phyloP scores from a whole-genome alignment of 2,888 invertebrate species.

The Adela reaumurella region DNA sequence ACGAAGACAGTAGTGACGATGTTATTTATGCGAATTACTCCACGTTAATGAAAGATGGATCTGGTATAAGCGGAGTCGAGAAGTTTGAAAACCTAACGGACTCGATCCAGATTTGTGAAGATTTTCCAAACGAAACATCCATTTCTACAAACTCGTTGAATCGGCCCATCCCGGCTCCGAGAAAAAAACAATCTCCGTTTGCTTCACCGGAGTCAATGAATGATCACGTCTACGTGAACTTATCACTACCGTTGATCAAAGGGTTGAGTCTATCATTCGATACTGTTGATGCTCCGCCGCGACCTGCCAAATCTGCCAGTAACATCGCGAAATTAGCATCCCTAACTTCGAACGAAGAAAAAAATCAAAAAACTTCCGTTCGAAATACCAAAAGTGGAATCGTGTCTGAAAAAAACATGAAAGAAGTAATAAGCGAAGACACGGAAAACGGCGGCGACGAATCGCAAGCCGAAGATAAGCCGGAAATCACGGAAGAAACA shows the following conservation, averaged over 20 bases:
- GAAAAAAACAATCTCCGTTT: slow-evolving; percentile 40
- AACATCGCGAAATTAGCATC: slow-evolving; percentile 22
- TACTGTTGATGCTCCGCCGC: slow-evolving; percentile 32
- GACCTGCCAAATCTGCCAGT: slow-evolving; percentile 35
- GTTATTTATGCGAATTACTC: slow-evolving; percentile 47
- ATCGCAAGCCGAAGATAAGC: slow-evolving; percentile 15
- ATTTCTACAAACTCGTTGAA: slow-evolving; percentile 47
- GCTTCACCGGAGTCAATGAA: slow-evolving; percentile 33
- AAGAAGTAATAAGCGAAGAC: slow-evolving; percentile 8
- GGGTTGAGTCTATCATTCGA: slow-evolving; percentile 26
- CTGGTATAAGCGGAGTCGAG: slow-evolving; percentile 39
- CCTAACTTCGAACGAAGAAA: slow-evolving; percentile 7
- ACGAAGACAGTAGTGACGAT: slow-evolving; percentile 19
- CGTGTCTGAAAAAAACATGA: slow-evolving; percentile 6
- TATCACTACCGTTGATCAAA: slow-evolving; percentile 48
- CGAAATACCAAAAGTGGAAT: slow-evolving; percentile 15
- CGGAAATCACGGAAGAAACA: slow-evolving; percentile 24
- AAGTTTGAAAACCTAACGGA: slow-evolving; percentile 64
- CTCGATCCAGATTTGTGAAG: slow-evolving; percentile 64
- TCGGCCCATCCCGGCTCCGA: slow-evolving; percentile 57
- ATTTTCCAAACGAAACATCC: slow-evolving; percentile 24
- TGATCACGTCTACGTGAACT: slow-evolving; percentile 57
- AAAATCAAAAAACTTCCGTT: no score
- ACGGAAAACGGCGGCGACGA: slow-evolving; percentile 16
- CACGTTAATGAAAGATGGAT: slow-evolving; percentile 28